Conservation (phyloP, 2,888 invertebrate genomes). For the Platynereis dumerilii region DNA sequence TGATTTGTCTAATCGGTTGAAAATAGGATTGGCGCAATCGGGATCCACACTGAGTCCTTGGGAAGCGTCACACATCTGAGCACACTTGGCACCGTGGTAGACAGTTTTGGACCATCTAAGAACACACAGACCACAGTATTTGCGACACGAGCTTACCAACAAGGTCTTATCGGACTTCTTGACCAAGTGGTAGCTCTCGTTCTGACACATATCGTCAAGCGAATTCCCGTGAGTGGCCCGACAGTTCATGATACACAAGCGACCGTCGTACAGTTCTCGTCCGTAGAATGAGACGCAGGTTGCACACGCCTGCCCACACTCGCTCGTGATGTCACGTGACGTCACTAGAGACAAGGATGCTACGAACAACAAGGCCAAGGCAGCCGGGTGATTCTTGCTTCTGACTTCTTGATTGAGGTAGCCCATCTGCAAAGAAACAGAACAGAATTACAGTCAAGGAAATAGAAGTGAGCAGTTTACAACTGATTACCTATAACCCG, state of each 20-base stretch:
- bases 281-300: background rate
- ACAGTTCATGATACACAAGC: background rate
- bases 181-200: slow-evolving; percentile 7
- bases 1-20: background rate
- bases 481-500: too few species aligned
- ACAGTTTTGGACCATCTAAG: background rate
- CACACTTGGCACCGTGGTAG: slow-evolving; percentile 2
- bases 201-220: background rate
- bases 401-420: too few species aligned
- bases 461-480: too few species aligned
- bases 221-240: background rate
- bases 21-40: background rate
- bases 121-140: slow-evolving; percentile 6
- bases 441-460: too few species aligned
- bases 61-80: background rate
- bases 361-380: too few species aligned
- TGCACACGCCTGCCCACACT: slow-evolving; percentile 5
- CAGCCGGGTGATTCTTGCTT: too few species aligned
- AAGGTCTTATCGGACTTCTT: background rate
- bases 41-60: background rate
- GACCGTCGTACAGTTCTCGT: slow-evolving; percentile 3
- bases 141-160: background rate
- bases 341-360: background rate
- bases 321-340: background rate
- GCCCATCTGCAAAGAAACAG: too few species aligned